phyloP scores from a whole-genome alignment of 2,888 invertebrate genomes.

The Diarsia dahlii region DNA sequence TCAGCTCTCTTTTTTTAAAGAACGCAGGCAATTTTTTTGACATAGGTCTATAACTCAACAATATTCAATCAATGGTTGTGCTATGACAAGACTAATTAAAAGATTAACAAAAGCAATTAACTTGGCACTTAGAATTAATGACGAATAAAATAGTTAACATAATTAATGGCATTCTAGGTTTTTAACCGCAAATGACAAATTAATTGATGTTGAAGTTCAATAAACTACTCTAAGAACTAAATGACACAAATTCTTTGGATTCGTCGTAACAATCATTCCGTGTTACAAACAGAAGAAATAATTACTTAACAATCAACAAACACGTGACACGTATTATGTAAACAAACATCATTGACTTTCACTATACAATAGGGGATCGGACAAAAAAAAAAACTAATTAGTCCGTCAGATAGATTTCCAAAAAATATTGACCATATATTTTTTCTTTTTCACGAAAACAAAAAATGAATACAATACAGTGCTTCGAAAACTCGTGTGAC shows the following conservation, averaged over 20 bases:
- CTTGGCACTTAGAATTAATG: not conserved
- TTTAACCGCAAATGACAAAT: not conserved
- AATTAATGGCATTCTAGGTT: not conserved
- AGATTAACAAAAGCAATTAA: not conserved
- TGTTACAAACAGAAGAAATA: conserved; percentile 6
- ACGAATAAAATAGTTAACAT: not conserved
- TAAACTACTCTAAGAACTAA: not conserved
- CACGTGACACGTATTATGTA: not conserved
- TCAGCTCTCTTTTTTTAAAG: not conserved
- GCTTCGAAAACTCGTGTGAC: too few species aligned
- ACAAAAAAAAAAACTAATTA: too few species aligned
- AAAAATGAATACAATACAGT: too few species aligned
- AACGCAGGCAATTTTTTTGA: conserved; percentile 7
- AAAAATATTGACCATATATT: too few species aligned
- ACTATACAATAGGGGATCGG: too few species aligned
- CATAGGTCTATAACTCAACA: not conserved
- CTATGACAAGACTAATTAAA: too few species aligned
- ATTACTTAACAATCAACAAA: not conserved
- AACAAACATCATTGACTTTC: not conserved
- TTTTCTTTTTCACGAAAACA: too few species aligned
- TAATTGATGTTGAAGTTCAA: not conserved
- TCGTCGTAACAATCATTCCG: not conserved
- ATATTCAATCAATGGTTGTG: not conserved
- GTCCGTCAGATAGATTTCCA: too few species aligned
- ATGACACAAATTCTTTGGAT: not conserved